Conservation (phyloP, 2,113 vertebrate genomes). For the Pseudorhombus dupliciocellatus region DNA sequence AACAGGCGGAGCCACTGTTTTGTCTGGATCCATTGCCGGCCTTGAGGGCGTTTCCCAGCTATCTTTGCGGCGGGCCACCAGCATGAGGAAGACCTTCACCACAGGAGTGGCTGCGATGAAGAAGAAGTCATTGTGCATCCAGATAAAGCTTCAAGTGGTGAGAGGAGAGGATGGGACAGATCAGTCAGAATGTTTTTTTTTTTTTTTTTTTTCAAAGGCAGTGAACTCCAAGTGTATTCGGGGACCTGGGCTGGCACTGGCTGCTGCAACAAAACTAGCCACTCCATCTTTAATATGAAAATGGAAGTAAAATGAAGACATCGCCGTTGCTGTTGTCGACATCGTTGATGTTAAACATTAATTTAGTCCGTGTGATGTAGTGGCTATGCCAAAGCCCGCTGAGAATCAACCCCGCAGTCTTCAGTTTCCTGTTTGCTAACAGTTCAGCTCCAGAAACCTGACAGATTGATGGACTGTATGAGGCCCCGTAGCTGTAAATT, state of each 20-base stretch:
- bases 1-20: conserved; percentile 81
- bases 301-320: neutral
- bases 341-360: neutral
- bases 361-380: neutral
- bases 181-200: neutral
- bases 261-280: neutral
- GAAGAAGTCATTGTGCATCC: conserved; percentile 95
- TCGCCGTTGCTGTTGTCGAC: neutral
- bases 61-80: conserved; percentile 89
- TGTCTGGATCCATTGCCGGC: conserved; percentile 92
- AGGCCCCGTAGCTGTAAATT: conserved; percentile 12
- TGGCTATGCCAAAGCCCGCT: neutral
- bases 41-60: conserved; percentile 94
- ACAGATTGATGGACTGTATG: neutral
- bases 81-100: conserved; percentile 97
- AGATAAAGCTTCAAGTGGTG: conserved; percentile 99
- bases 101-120: conserved; percentile 91
- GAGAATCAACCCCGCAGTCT: neutral
- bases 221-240: neutral
- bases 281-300: conserved; percentile 4
- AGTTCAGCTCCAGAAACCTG: neutral
- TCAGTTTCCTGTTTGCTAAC: neutral
- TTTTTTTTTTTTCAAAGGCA: neutral
- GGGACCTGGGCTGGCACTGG: neutral
- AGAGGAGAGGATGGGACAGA: conserved; percentile 62